Evolutionary conservation across 2,888 invertebrate genomes (phyloP), one percentile per base, ranked within the genome.

Genomic region (Isotomurus palustris): DNA sequence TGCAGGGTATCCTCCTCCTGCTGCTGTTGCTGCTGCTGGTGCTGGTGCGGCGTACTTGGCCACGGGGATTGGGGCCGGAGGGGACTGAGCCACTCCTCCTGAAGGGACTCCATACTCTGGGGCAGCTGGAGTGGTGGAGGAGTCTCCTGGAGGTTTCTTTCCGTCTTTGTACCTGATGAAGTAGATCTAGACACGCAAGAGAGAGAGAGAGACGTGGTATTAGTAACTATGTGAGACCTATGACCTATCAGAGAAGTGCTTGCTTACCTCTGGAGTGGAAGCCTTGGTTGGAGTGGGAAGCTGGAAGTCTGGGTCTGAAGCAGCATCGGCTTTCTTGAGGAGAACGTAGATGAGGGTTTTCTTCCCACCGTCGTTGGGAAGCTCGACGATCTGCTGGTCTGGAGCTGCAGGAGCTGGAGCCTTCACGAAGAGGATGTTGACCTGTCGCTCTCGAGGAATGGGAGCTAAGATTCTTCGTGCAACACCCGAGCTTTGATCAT

Each of bases 351-450:
- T 52, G 24, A 59, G n/a, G 4, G 59, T 55, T 24, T 59, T 51
- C 12, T 52, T 28, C 27, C 55, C 59, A 12, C 55, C 59, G 24
- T 59, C 58, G 22, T 59, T 59, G 38, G 44, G 54, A 17, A 54
- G 25, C 21, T 59, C 58, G 6, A 59, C 58, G 12, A 59, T 47
- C 21, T 59, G 58, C 41, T 59, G 58, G 43, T 59, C 58, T 32
- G 60, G 56, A 14, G 60, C 60, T 12, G 60, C 55, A 12, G 60
- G 60, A 6, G 60, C 56, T 10, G 60, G 60, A 17, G 56, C 60
- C 35, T 60, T 60, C 2, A 60, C 53, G 28, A 60, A 60, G 3
- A 60, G 45, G 10, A 60, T 56, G 25, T 43, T 56, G 3, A 56
- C 56, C 25, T 60, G 60, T 41, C 52, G 52, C 28, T 60, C 56